phyloP scores from a whole-genome alignment of 2,797 vertebrate genomes.

The Psittacula echo region DNA sequence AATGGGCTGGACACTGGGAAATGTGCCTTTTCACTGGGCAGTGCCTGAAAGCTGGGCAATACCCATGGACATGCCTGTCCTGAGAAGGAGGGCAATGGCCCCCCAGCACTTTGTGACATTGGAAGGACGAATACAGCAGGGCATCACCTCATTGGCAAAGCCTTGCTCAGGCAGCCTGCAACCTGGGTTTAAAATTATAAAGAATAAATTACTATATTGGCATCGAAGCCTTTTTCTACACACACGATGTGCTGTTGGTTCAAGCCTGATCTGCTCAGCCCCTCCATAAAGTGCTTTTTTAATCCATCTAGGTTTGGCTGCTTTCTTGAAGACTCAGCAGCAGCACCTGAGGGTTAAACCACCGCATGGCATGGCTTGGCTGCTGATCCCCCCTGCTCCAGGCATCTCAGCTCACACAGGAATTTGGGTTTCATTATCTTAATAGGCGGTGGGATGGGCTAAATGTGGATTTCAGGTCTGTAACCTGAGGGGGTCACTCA shows the following conservation, averaged over 20 bases:
- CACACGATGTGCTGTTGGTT: rapidly evolving
- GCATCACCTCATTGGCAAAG: rapidly evolving
- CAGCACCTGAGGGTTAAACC: not conserved
- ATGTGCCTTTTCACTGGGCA: rapidly evolving
- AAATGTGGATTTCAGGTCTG: not conserved
- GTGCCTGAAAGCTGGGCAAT: not conserved
- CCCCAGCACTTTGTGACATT: rapidly evolving
- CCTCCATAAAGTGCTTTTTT: not conserved
- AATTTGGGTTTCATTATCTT: not conserved
- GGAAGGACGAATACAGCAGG: rapidly evolving
- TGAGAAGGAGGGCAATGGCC: rapidly evolving
- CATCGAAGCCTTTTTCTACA: not conserved
- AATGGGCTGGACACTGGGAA: not conserved
- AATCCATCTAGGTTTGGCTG: not conserved
- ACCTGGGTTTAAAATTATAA: not conserved
- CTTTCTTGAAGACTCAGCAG: not conserved
- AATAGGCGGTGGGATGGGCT: not conserved
- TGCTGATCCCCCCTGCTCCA: not conserved
- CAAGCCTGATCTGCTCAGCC: not conserved
- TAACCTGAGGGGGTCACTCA: not conserved
- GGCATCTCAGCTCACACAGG: not conserved
- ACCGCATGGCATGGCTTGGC: rapidly evolving
- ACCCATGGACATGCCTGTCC: rapidly evolving
- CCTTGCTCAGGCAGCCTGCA: not conserved
- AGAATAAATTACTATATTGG: rapidly evolving